Evolutionary conservation across 2,797 vertebrate species (phyloP).

Genomic region (Echiichthys vipera): DNA sequence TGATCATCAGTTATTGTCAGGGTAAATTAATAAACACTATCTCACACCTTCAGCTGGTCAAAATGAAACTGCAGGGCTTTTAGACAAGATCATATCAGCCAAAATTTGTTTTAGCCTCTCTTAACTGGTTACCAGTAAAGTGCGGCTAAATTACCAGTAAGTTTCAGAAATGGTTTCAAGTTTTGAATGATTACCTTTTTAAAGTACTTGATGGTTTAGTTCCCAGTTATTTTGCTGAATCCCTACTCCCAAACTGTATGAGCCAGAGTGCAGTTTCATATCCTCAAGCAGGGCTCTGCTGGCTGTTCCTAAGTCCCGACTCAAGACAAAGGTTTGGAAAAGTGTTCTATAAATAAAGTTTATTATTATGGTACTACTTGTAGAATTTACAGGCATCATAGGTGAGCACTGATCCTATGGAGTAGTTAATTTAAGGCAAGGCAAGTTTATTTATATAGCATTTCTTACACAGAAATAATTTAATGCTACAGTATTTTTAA

Average conservation of each 20-base stretch:
- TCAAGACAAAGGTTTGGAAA: background rate
- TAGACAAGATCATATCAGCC: background rate
- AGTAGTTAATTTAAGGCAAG: constrained; percentile 28
- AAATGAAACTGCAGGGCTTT: too few species aligned
- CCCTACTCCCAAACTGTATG: too few species aligned
- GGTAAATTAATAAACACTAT: too few species aligned
- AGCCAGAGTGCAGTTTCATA: too few species aligned
- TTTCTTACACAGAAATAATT: too few species aligned
- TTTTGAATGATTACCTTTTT: background rate
- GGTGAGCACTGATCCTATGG: background rate
- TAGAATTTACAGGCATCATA: background rate
- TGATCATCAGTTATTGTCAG: background rate
- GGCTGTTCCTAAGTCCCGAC: background rate
- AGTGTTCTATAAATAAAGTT: background rate
- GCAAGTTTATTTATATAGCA: too few species aligned
- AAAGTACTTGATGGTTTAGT: background rate
- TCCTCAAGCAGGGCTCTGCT: too few species aligned
- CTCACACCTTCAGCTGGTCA: background rate
- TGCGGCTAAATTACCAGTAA: background rate
- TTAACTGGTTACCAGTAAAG: background rate
- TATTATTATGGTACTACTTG: background rate
- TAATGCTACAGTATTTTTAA: constrained; percentile 26
- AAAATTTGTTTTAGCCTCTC: background rate
- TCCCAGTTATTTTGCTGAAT: background rate
- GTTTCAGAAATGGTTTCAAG: background rate